Evolutionary conservation across 1,140 invertebrate species (phyloP).

Genomic region (Rhagoletis pomonella): DNA sequence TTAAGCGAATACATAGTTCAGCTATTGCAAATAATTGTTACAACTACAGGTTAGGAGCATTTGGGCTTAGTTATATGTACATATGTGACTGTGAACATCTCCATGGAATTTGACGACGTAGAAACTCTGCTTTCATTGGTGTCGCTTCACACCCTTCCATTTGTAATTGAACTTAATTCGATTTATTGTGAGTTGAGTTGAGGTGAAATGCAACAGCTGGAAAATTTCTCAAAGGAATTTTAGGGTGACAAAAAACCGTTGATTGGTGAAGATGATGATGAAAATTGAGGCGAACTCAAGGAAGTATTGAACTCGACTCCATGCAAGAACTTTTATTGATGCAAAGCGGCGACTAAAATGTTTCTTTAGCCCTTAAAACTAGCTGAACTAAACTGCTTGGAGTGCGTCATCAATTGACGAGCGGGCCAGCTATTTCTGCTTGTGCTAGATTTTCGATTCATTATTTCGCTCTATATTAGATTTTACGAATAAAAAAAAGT

Average conservation of each 20-base stretch:
- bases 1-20: background rate
- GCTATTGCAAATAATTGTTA: background rate
- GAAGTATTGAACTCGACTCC: background rate
- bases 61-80: too few species aligned
- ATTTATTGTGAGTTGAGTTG: constrained; percentile 17
- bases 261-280: background rate
- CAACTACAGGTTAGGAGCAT: background rate
- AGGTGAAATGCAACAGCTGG: constrained; percentile 1
- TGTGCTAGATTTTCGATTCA: too few species aligned
- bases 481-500: too few species aligned
- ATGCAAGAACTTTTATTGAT: too few species aligned
- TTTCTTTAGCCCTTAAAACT: too few species aligned
- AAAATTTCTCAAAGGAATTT: constrained; percentile 51
- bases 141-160: background rate
- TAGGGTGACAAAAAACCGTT: background rate
- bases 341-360: too few species aligned
- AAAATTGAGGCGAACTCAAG: background rate
- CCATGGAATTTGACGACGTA: background rate
- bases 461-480: too few species aligned
- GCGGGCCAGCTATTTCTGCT: too few species aligned
- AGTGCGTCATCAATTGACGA: too few species aligned
- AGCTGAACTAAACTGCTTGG: too few species aligned
- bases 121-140: background rate
- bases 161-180: constrained; percentile 53
- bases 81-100: background rate